Conservation (phyloP, 2,113 vertebrate genomes). For the Oreotrochilus melanogaster region DNA sequence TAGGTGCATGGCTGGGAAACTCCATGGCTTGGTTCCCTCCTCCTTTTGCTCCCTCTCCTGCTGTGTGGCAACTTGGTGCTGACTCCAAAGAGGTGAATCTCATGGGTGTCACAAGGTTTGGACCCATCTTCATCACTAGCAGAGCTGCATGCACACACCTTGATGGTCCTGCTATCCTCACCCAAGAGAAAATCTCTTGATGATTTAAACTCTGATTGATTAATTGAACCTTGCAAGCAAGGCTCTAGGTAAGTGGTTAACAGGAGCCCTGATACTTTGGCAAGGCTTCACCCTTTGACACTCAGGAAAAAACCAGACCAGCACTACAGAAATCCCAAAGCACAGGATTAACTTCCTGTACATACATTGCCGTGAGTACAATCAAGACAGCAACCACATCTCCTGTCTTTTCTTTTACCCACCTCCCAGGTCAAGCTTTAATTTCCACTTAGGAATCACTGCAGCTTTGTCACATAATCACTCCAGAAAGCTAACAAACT, state of each 20-base stretch:
- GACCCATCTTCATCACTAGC: background rate
- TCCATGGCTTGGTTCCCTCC: background rate
- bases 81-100: background rate
- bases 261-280: background rate
- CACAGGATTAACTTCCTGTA: background rate
- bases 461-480: background rate
- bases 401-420: background rate
- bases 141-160: background rate
- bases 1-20: background rate
- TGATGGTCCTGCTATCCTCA: background rate
- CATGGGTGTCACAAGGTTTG: background rate
- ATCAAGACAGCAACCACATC: background rate
- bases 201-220: background rate
- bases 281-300: background rate
- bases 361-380: background rate
- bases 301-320: background rate
- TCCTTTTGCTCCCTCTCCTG: background rate
- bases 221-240: conserved; percentile 4
- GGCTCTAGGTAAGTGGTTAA: background rate
- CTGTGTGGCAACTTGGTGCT: background rate
- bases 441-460: conserved; percentile 1
- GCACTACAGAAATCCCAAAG: background rate
- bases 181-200: background rate
- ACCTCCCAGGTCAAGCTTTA: background rate
- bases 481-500: conserved; percentile 9